Conservation (phyloP, 2,113 vertebrate genomes). For the Ahaetulla prasina region DNA sequence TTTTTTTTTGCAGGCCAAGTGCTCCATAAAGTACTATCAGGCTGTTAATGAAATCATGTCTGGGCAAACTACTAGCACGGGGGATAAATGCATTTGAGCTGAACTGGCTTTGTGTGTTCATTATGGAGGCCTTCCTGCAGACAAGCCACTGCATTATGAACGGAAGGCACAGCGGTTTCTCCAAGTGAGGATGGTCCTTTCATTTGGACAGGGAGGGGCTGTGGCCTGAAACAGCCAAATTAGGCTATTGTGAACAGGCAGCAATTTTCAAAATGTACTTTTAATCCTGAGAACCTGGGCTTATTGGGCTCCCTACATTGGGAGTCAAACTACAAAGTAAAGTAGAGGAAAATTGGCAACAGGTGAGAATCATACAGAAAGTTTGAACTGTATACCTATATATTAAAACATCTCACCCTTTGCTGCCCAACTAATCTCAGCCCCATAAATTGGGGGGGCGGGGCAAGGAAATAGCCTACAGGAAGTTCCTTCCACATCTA, state of each 20-base stretch:
- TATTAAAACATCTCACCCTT: neutral
- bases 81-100: accelerated
- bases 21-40: conserved; percentile 59
- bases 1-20: conserved; percentile 55
- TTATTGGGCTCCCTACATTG: neutral
- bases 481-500: neutral
- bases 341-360: neutral
- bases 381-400: neutral
- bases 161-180: neutral
- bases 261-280: neutral
- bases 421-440: neutral
- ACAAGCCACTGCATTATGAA: accelerated
- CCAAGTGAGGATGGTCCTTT: neutral
- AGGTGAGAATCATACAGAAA: neutral
- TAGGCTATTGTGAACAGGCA: neutral
- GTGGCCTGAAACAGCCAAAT: neutral
- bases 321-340: neutral
- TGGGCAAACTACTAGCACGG: neutral
- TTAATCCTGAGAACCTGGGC: neutral
- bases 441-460: neutral
- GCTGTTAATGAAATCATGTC: conserved; percentile 60
- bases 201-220: neutral
- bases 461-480: neutral
- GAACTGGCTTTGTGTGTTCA: neutral
- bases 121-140: neutral